Conservation (phyloP, 2,888 invertebrate genomes). For the Eilema caniola region DNA sequence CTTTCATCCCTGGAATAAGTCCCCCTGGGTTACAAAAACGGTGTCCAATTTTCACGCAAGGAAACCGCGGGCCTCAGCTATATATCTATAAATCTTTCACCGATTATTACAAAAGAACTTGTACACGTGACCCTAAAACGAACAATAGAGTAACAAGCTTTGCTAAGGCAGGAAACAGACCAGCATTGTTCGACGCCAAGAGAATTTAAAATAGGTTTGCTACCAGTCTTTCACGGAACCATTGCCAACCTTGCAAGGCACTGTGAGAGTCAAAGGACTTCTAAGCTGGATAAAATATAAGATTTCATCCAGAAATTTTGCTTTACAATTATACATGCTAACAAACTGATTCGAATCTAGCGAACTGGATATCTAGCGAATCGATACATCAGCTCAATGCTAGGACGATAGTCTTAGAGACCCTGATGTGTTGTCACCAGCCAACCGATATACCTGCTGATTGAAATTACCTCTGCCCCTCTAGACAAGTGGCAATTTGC, state of each 20-base stretch:
- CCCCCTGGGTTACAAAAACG: not conserved
- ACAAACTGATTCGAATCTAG: too few relatives aligned
- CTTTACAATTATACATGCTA: not conserved
- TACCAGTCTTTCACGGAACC: slow-evolving; percentile 38
- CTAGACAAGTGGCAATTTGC: too few relatives aligned
- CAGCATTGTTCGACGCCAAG: slow-evolving; percentile 39
- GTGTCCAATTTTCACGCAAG: not conserved
- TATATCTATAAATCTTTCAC: not conserved
- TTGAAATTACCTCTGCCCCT: too few relatives aligned
- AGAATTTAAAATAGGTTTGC: slow-evolving; percentile 47
- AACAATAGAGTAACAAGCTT: slow-evolving; percentile 11
- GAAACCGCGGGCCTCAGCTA: too few relatives aligned
- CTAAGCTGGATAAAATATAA: not conserved
- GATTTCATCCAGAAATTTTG: not conserved
- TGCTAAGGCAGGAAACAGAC: slow-evolving; percentile 54
- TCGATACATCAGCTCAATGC: too few relatives aligned
- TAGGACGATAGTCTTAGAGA: too few relatives aligned
- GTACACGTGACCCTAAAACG: slow-evolving; percentile 20
- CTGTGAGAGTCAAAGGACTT: slow-evolving; percentile 5
- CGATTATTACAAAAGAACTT: not conserved
- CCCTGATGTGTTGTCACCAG: too few relatives aligned
- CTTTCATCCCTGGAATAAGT: not conserved
- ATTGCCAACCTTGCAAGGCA: not conserved
- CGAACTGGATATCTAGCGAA: too few relatives aligned
- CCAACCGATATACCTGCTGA: too few relatives aligned